Conservation (phyloP, 2,888 invertebrate species). For the Nomada ruficornis region DNA sequence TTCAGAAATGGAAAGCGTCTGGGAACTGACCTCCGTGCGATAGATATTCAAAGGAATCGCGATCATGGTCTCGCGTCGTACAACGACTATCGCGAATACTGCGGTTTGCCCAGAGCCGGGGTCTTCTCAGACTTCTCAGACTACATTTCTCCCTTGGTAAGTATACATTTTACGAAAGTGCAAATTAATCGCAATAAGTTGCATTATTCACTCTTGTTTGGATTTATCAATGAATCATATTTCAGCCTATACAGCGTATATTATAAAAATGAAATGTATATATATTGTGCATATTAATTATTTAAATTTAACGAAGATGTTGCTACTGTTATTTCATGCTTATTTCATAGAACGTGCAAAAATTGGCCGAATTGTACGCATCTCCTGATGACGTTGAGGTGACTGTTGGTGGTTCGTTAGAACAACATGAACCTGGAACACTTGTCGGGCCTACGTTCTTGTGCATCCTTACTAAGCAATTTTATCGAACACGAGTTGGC, state of each 20-base stretch:
- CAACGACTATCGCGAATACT: conserved; percentile 90
- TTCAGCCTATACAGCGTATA: no score
- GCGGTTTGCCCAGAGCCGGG: conserved; percentile 89
- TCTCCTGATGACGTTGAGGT: conserved; percentile 93
- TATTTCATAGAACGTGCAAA: conserved; percentile 87
- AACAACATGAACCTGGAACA: conserved; percentile 90
- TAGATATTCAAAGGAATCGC: conserved; percentile 93
- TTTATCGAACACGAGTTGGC: conserved; percentile 92
- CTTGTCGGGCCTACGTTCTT: conserved; percentile 94
- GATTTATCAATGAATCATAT: no score
- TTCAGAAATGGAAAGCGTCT: conserved; percentile 90
- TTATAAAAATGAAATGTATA: no score
- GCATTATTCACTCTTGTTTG: no score
- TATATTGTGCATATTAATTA: background rate
- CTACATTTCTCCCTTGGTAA: conserved; percentile 69
- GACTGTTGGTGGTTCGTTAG: conserved; percentile 93
- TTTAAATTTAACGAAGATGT: background rate
- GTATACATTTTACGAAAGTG: background rate
- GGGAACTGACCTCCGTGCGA: conserved; percentile 92
- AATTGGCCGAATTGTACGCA: conserved; percentile 88
- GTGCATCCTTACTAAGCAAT: conserved; percentile 94
- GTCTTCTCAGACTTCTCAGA: conserved; percentile 88
- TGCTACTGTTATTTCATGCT: background rate
- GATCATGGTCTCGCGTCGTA: conserved; percentile 94
- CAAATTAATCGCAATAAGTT: background rate